These are phyloP conservation scores for Ecliptopera silaceata DNA, from an alignment of 2,888 invertebrate genomes.

Conservation along the genomic window DNA sequence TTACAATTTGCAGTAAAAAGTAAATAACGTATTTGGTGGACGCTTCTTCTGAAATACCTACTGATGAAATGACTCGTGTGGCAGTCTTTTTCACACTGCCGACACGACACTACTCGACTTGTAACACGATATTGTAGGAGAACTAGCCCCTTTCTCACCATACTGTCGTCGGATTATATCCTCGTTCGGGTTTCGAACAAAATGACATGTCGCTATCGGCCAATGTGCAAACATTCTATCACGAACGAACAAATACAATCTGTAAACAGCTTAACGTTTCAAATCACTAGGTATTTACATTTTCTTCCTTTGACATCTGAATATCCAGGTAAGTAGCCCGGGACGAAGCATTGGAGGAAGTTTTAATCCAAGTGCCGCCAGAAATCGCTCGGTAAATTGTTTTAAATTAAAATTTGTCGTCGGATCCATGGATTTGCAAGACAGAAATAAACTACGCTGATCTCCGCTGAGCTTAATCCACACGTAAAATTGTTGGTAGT, in stretches of 20 bases:
- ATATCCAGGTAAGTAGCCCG: constrained; percentile 32
- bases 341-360: constrained; percentile 56
- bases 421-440: constrained; percentile 55
- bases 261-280: constrained; percentile 30
- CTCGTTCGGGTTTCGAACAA: no score
- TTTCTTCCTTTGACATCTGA: constrained; percentile 43
- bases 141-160: no score
- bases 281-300: constrained; percentile 35
- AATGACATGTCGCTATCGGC: no score
- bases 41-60: no score
- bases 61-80: no score
- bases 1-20: no score
- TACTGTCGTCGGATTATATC: no score
- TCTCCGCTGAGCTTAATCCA: constrained; percentile 25
- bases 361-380: constrained; percentile 63
- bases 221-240: neutral
- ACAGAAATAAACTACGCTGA: constrained; percentile 44
- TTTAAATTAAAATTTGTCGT: constrained; percentile 71
- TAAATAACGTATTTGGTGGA: no score
- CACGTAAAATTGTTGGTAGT: neutral
- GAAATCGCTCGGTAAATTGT: constrained; percentile 70
- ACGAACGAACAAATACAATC: constrained; percentile 1
- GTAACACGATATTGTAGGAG: no score
- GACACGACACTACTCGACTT: no score
- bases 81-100: no score